Percentiles rank a stretch among this genome's conserved stretches.
These are phyloP conservation scores for Notoglanidium macrostoma DNA, from an alignment of 2,797 vertebrate species.

Conservation along the genomic window DNA sequence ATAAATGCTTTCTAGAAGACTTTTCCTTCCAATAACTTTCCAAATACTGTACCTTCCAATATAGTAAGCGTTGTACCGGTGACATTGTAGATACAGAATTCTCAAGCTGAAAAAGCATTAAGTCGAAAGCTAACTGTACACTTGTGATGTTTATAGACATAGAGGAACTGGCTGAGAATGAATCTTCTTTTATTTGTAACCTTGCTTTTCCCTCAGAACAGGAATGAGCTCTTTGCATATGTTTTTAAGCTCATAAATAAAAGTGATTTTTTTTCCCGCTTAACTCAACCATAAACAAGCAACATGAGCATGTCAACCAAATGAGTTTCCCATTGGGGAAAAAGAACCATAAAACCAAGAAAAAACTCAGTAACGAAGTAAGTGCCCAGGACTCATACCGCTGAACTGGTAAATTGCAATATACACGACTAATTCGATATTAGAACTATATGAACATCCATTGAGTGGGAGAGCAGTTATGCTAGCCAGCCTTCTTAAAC, in stretches of 20 bases:
- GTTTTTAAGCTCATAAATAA: constrained; percentile 22
- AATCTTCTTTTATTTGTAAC: not conserved
- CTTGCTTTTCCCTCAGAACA: not conserved
- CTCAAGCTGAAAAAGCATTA: not conserved
- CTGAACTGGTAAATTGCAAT: constrained; percentile 31
- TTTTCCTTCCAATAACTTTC: not conserved
- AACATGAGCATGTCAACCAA: constrained; percentile 9
- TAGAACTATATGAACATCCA: not conserved
- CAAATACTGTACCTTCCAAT: not conserved
- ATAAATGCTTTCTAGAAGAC: constrained; percentile 35
- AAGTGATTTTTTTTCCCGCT: not conserved
- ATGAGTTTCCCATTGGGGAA: constrained; percentile 18
- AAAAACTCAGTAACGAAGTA: constrained; percentile 6
- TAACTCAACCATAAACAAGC: constrained; percentile 11
- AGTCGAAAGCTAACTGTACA: not conserved
- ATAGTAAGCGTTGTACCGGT: not conserved
- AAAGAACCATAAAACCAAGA: not conserved
- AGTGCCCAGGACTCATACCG: not conserved
- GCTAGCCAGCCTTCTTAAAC: constrained; percentile 24
- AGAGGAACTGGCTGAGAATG: not conserved
- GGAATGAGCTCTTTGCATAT: not conserved
- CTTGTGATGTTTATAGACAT: not conserved
- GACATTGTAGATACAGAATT: not conserved
- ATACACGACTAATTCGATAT: constrained; percentile 32
- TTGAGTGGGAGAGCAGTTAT: not conserved